Conservation (phyloP, 2,113 vertebrate genomes). For the Butorides virescens region DNA sequence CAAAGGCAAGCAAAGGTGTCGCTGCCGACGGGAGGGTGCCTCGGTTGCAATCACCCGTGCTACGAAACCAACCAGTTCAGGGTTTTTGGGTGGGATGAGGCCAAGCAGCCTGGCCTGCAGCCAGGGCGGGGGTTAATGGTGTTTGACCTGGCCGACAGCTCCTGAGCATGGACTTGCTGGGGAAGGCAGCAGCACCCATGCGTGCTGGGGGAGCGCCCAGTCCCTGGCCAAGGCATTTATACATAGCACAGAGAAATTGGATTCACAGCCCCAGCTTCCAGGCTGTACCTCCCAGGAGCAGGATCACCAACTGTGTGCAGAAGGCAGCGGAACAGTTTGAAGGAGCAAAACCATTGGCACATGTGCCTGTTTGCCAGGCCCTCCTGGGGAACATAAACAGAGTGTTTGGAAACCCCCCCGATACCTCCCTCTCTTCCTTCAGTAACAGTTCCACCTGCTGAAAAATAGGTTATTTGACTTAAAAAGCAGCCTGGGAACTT, state of each 20-base stretch:
- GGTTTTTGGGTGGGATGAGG: not conserved
- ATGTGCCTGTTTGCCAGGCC: not conserved
- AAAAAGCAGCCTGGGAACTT: not conserved
- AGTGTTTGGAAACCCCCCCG: not conserved
- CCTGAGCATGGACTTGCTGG: not conserved
- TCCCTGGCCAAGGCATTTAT: accelerated
- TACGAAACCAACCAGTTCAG: not conserved
- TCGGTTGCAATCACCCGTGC: not conserved
- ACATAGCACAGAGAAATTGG: not conserved
- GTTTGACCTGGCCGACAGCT: not conserved
- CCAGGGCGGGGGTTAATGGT: not conserved
- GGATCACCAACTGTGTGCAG: not conserved
- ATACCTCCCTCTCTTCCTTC: not conserved
- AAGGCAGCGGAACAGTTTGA: not conserved
- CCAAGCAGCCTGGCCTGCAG: not conserved
- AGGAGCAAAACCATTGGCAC: not conserved
- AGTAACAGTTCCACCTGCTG: not conserved
- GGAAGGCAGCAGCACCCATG: not conserved
- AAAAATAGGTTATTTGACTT: not conserved
- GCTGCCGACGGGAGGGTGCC: not conserved
- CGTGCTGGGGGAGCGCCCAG: accelerated
- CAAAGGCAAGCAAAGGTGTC: not conserved
- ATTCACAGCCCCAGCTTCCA: not conserved
- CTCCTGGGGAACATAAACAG: not conserved
- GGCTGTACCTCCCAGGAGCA: not conserved